Base-by-base conservation (phyloP, 2,888 invertebrate genomes). In the Alloscopus bannaensis region DNA sequence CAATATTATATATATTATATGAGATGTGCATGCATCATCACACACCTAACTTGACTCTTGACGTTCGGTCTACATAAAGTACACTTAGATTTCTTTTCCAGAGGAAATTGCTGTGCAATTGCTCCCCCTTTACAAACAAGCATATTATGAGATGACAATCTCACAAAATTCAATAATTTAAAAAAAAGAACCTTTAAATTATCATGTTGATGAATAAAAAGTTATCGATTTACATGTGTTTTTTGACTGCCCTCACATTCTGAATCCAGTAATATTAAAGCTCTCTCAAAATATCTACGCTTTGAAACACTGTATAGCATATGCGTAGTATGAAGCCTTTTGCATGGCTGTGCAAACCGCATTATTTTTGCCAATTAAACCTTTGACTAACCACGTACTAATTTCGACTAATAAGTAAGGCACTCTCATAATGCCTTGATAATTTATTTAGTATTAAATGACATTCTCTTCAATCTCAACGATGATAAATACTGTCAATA, bases 71-170 rank as follows among this genome's bases (percentile, higher is more conserved):
- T 75, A 75, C 52, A 3, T 65, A 64, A 36, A 52, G 29, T 52
- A 70, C 28, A 45, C 36, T 62, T 47, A 24, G 52, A 29, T n/a
- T n/a, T n/a, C 28, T 42, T 28, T 60, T 18, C 1, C 24, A 29
- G n/a, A 1, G 29, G 47, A 66, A 65, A 66, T 66, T 75, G 75
- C 75, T 75, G 75, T 75, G 75, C 75, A 69, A 81, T 78, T 70
- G 62, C 55, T 36, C 40, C 64, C 66, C 42, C 59, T 64, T 66
- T 65, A 59, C 47, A 36, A 55, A 42, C 42, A 40, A 31, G n/a
- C 22, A 42, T 24, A 22, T 45, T 42, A 65, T n/a, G 28, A 57
- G 28, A 24, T 57, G 26, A 28, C 16, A 57, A 26, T 57, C 28
- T 57, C 11, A 26, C 13, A 22, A 22, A 57, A 28, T 24, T n/a